Evolutionary conservation across 2,113 vertebrate species (phyloP), one percentile per base, ranked within the genome.

Genomic region (Ancistrus triradiatus): DNA sequence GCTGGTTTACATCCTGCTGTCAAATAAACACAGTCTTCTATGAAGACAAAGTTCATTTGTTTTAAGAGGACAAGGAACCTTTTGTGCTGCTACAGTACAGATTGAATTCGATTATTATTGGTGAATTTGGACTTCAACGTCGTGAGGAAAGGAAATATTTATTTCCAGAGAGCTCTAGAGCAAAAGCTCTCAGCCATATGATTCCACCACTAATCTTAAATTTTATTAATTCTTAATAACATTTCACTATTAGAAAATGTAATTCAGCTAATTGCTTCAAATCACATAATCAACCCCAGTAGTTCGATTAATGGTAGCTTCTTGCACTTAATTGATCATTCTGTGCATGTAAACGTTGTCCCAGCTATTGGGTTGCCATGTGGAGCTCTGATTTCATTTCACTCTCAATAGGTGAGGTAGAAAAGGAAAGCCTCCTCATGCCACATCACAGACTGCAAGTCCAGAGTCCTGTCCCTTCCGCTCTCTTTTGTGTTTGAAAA

Each of bases 331-430:
- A 3, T 7, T 31, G 38, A 33, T 53, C 48, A 61, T n/a, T n/a
- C n/a, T n/a, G n/a, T n/a, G 52, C 47, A 21, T 11, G 13, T 60
- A 2, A 50, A 24, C 17, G 13, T 21, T 47, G 48, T n/a, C n/a
- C n/a, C n/a, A n/a, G n/a, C n/a, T n/a, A n/a, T n/a, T n/a, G n/a
- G n/a, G n/a, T n/a, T n/a, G 42, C 42, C 2, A 24, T 22, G 25
- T 40, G 17, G 31, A 40, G 27, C 35, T 48, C 69, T 71, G 59
- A 71, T 71, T 56, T 56, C 56, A 71, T 71, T 66, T 65, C 64
- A 37, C 28, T 71, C 63, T 38, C 63, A 24, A 33, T 37, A 49
- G 69, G 69, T 37, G 42, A 42, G 17, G 19, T 24, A 53, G 40
- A 60, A 7, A 24, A 33, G 68, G 56, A 38, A 14, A 38, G 62